Base-by-base conservation (phyloP, 1,140 invertebrate species). In the Lerema accius region DNA sequence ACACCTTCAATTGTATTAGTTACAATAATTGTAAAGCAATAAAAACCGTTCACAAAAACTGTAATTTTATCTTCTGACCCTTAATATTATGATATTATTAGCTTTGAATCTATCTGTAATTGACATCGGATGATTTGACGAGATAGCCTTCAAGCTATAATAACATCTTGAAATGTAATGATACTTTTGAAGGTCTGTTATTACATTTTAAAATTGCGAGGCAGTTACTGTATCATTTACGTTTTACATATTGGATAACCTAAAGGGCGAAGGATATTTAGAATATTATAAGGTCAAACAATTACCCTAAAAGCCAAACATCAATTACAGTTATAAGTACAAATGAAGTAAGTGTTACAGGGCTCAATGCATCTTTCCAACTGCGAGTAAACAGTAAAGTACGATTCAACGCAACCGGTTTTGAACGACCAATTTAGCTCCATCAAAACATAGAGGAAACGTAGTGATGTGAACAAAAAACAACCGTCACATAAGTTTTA, bases 1-100 rank as follows among this genome's bases (percentile, higher is more conserved):
- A 75, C 51, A 76, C 76, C 78, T 83, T 79, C 76, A 83, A 72
- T 63, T 35, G 61, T 58, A 67, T 46, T 60, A 46, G 51, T 58
- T 63, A 51, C 55, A 65, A 60, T 60, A 43, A 40, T 58, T 28
- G 14, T 50, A 65, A 53, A 4, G 35, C 32, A 32, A 50, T 39
- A 63, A 62, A 67, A 67, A 49, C 48, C 28, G 23, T 15, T 35
- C 23, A 32, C 55, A 58, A 45, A 58, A 58, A 58, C 1, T 26
- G 11, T 55, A 28, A 42, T 55, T 55, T 55, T n/a, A 16, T 58
- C 40, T 46, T 45, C 40, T 23, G 53, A 45, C 42, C 26, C 53
- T 45, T 58, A 45, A 45, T 45, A 58, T 42, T 56, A 42, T 58
- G 35, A 45, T 45, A 58, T 42, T 56, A 42, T 56, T 56, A 32